Percentiles rank a stretch among this genome's conserved stretches.
Conservation (phyloP, 2,888 invertebrate species). For the Tachina grossa region DNA sequence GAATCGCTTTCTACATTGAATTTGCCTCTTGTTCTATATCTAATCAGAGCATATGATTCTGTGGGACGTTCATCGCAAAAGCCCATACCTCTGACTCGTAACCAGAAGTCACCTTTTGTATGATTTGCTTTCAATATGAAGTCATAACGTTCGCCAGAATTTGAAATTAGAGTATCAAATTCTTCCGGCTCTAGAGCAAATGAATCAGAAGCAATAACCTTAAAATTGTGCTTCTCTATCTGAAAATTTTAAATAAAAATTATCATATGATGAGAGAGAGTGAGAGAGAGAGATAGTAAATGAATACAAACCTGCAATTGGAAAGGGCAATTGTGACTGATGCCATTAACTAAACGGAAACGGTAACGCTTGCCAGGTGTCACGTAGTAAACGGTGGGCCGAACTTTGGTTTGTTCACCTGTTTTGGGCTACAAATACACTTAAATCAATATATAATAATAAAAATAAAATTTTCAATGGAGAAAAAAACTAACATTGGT, state of each 20-base stretch:
- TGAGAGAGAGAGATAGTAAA: too few relatives aligned
- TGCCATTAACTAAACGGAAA: slow-evolving; percentile 80
- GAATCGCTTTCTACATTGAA: neutral
- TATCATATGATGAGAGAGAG: too few relatives aligned
- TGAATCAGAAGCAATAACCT: slow-evolving; percentile 80
- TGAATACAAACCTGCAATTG: slow-evolving; percentile 76
- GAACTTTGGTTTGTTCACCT: slow-evolving; percentile 62
- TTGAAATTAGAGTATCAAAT: slow-evolving; percentile 77
- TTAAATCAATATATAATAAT: neutral
- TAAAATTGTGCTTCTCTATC: slow-evolving; percentile 77
- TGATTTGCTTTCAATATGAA: slow-evolving; percentile 82
- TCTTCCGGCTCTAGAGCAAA: slow-evolving; percentile 75
- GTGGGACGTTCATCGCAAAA: slow-evolving; percentile 72
- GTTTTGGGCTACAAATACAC: slow-evolving; percentile 36
- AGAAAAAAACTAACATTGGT: slow-evolving; percentile 70
- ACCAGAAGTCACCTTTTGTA: slow-evolving; percentile 77
- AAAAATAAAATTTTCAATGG: neutral
- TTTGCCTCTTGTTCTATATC: slow-evolving; percentile 70
- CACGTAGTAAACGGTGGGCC: slow-evolving; percentile 76
- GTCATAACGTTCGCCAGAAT: slow-evolving; percentile 84
- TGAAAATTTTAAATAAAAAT: neutral
- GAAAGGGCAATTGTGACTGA: slow-evolving; percentile 79
- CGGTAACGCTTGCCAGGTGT: slow-evolving; percentile 78
- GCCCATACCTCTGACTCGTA: slow-evolving; percentile 75
- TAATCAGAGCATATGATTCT: slow-evolving; percentile 76